Evolutionary conservation across 2,797 vertebrate genomes (phyloP).

Genomic region (Sarcoramphus papa): DNA sequence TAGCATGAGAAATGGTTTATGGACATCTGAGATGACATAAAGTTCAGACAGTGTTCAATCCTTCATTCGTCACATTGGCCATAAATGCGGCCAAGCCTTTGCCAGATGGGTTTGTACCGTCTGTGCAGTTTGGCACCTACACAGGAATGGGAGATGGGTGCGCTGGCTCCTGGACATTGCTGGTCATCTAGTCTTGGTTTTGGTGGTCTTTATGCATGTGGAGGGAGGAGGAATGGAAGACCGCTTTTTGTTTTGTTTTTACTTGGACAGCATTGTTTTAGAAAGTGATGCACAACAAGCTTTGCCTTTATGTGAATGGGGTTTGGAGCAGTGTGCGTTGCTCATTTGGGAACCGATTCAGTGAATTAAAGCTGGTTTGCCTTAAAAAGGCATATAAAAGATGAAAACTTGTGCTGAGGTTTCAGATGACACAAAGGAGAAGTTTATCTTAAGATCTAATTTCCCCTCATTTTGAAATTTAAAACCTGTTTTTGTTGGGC

Average conservation of each 20-base stretch:
- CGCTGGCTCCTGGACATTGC: rapidly evolving
- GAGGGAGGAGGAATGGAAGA: not conserved
- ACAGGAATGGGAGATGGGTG: not conserved
- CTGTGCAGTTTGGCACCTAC: not conserved
- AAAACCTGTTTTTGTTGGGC: not conserved
- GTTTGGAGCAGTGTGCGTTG: not conserved
- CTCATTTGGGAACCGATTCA: not conserved
- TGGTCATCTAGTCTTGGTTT: not conserved
- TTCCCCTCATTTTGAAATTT: not conserved
- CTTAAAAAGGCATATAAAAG: not conserved
- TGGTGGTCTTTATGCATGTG: not conserved
- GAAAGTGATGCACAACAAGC: not conserved
- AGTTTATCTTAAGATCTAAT: not conserved
- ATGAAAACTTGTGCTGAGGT: not conserved
- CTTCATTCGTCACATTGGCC: not conserved
- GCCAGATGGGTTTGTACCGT: not conserved
- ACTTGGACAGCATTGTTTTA: not conserved
- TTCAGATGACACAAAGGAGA: not conserved
- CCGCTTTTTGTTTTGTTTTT: not conserved
- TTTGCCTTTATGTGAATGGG: not conserved
- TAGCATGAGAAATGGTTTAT: not conserved
- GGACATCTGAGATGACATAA: not conserved
- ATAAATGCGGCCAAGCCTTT: not conserved
- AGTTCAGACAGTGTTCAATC: not conserved
- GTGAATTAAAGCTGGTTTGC: not conserved